Conservation (phyloP, 2,797 vertebrate species). For the Pantherophis alleghaniensis region DNA sequence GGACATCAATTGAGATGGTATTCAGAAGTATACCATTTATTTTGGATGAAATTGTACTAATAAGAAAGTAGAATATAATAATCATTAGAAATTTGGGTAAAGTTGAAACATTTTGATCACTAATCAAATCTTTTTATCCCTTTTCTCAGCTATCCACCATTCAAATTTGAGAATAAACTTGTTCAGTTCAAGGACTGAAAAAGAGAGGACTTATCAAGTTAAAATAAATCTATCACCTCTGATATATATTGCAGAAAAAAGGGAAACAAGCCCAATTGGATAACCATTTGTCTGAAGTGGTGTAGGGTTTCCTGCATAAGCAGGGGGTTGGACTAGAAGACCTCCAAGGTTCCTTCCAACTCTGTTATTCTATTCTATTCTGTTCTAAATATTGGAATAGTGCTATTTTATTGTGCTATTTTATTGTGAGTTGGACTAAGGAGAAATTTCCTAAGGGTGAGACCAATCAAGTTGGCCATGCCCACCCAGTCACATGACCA, state of each 20-base stretch:
- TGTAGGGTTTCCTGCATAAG: too few species aligned
- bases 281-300: too few species aligned
- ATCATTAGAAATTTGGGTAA: background rate
- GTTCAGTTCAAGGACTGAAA: background rate
- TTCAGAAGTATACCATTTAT: background rate
- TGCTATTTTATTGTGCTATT: too few species aligned
- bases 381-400: too few species aligned
- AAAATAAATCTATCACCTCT: background rate
- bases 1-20: background rate
- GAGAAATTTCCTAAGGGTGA: too few species aligned
- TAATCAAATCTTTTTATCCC: background rate
- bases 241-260: background rate
- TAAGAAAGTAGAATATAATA: background rate
- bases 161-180: background rate
- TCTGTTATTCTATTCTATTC: too few species aligned
- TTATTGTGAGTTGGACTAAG: too few species aligned
- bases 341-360: too few species aligned
- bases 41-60: background rate
- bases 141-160: background rate
- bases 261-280: background rate
- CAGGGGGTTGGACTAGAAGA: too few species aligned
- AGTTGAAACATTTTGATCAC: background rate
- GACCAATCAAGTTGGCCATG: too few species aligned
- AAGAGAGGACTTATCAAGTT: background rate
- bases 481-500: too few species aligned